Conservation (phyloP, 1,140 invertebrate genomes). For the Calephelis nemesis region DNA sequence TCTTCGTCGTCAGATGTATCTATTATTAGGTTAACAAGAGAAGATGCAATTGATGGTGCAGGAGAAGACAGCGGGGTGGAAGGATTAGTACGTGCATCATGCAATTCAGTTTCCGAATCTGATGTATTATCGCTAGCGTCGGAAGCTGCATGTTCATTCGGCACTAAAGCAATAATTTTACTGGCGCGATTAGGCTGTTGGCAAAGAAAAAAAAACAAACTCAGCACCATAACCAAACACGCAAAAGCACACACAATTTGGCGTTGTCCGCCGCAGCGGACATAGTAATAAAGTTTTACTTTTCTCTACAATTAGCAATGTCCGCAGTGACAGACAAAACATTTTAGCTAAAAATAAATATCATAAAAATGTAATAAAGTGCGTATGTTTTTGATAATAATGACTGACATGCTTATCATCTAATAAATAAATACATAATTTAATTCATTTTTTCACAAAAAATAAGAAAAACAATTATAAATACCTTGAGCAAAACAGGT, state of each 20-base stretch:
- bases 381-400: slow-evolving; percentile 28
- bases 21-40: slow-evolving; percentile 23
- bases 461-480: too few relatives aligned
- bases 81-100: slow-evolving; percentile 32
- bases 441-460: too few relatives aligned
- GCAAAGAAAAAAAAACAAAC: slow-evolving; percentile 24
- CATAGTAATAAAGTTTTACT: slow-evolving; percentile 27
- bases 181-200: slow-evolving; percentile 31
- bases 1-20: slow-evolving; percentile 28
- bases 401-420: background rate
- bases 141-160: slow-evolving; percentile 34
- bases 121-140: slow-evolving; percentile 32
- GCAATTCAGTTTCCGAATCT: slow-evolving; percentile 33
- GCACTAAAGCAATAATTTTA: slow-evolving; percentile 36
- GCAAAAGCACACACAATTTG: slow-evolving; percentile 27
- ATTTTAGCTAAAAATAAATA: slow-evolving; percentile 32
- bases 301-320: slow-evolving; percentile 31
- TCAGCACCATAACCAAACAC: slow-evolving; percentile 27
- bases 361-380: slow-evolving; percentile 30
- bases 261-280: slow-evolving; percentile 29
- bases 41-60: slow-evolving; percentile 27
- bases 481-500: too few relatives aligned
- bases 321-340: slow-evolving; percentile 33
- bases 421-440: slow-evolving; percentile 21
- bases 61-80: slow-evolving; percentile 26